Percentiles rank a stretch among this genome's conserved stretches.
Conservation (phyloP, 2,888 invertebrate genomes). For the Metopia argyrocephala region DNA sequence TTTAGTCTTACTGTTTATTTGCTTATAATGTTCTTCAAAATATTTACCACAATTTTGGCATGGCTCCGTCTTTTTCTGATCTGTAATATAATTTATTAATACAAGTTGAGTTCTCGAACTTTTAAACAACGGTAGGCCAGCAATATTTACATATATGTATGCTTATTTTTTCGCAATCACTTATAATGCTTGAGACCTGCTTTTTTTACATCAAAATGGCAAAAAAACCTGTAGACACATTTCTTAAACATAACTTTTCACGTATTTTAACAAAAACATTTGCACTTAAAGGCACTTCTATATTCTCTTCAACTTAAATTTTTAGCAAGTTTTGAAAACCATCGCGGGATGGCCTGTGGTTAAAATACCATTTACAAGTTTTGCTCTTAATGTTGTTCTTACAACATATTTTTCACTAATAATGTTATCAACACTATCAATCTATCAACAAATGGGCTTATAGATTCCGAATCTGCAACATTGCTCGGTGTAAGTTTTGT, state of each 20-base stretch:
- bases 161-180: constrained; percentile 14
- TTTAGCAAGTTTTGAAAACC: constrained; percentile 10
- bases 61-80: constrained; percentile 44
- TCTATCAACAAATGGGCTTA: background rate
- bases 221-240: constrained; percentile 20
- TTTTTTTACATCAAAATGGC: constrained; percentile 22
- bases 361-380: constrained; percentile 22
- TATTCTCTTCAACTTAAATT: constrained; percentile 20
- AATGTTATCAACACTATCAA: constrained; percentile 1
- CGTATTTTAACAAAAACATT: constrained; percentile 20
- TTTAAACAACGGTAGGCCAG: constrained; percentile 43
- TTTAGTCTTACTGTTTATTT: too few relatives aligned
- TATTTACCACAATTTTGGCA: constrained; percentile 38
- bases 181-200: constrained; percentile 3
- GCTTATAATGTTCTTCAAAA: background rate
- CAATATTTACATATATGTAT: constrained; percentile 45
- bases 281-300: constrained; percentile 23
- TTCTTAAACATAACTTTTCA: constrained; percentile 17
- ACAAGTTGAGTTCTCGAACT: constrained; percentile 41
- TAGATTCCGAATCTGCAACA: too few relatives aligned
- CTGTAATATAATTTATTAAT: too few relatives aligned
- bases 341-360: background rate
- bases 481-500: too few relatives aligned
- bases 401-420: background rate
- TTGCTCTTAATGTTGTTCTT: constrained; percentile 30